Base-by-base conservation (phyloP, 2,113 vertebrate species). In the Ptilorrhoa leucosticta region DNA sequence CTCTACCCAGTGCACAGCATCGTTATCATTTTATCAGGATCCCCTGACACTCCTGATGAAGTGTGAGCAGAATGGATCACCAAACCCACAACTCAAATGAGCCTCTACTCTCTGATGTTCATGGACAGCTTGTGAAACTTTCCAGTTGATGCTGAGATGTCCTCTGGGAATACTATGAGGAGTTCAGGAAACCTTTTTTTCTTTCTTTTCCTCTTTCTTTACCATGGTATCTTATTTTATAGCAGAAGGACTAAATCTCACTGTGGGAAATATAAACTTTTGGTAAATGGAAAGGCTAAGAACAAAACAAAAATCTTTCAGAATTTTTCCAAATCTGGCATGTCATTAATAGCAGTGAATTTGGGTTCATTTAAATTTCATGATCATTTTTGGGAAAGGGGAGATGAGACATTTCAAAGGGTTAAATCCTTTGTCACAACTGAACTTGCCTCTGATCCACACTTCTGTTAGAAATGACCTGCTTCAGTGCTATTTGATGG, bases 11-110 rank as follows among this genome's bases (percentile, higher is more conserved):
- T 44, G 51, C 72, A 89, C 58, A 92, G 37, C n/a, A 58, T 84
- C 15, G 6, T 94, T 97, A 94, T 87, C 77, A 95, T 97, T 97
- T 94, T 97, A 58, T 91, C 96, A 93, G 76, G 70, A 85, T 96
- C 89, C 82, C 84, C 40, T 75, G 92, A 83, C 80, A 85, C 23
- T 90, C 57, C 72, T 95, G 61, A 94, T 96, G 93, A 95, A 83
- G 90, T 93, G 87, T 93, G 93, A 96, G 86, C 51, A 90, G 96
- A 97, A 60, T 40, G 57, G 79, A 56, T 91, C 78, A 69, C 79
- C 58, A 83, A 87, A 94, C 56, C 68, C 69, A 77, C 51, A 56
- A 81, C 51, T 79, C 64, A 90, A 89, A 78, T 63, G 42, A 87
- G 50, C 30, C 48, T 94, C 47, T 79, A 24, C 53, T 71, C 71